Evolutionary conservation across 2,888 invertebrate species (phyloP).

Genomic region (Leptodirus hochenwartii): DNA sequence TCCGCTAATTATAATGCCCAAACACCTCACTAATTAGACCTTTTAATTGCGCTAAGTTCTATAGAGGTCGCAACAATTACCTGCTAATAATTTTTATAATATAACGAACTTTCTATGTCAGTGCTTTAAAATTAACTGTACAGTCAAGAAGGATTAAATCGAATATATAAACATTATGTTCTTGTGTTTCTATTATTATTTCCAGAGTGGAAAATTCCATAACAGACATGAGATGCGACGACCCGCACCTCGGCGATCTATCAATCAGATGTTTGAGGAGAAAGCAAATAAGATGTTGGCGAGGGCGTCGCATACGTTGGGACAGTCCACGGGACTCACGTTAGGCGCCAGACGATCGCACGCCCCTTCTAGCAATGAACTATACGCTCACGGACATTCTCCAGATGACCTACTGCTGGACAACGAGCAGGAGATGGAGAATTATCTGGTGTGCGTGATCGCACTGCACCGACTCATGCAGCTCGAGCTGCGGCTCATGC

Average conservation of each 20-base stretch:
- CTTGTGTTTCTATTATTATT: slow-evolving; percentile 12
- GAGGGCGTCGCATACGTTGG: slow-evolving; percentile 67
- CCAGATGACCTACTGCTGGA: too few species aligned
- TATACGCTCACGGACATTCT: too few species aligned
- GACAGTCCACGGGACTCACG: slow-evolving; percentile 63
- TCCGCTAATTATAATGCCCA: too few species aligned
- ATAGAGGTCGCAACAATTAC: too few species aligned
- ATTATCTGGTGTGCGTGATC: slow-evolving; percentile 64
- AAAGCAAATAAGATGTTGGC: slow-evolving; percentile 70
- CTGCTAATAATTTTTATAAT: too few species aligned
- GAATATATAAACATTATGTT: too few species aligned
- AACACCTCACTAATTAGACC: too few species aligned
- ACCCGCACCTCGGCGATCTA: slow-evolving; percentile 60
- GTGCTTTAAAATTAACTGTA: too few species aligned
- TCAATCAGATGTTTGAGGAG: slow-evolving; percentile 68
- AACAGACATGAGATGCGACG: slow-evolving; percentile 59
- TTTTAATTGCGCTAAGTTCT: too few species aligned
- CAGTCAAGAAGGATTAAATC: too few species aligned
- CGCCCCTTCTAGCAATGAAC: slow-evolving; percentile 26
- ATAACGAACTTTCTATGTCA: too few species aligned
- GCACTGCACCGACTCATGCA: slow-evolving; percentile 74
- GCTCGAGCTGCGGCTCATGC: slow-evolving; percentile 67
- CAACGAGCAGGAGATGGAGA: slow-evolving; percentile 68
- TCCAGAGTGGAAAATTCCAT: slow-evolving; percentile 47
- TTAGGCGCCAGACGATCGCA: slow-evolving; percentile 46